Evolutionary conservation across 23 tunicate genomes (phyloP).

Genomic region (Styela clava): DNA sequence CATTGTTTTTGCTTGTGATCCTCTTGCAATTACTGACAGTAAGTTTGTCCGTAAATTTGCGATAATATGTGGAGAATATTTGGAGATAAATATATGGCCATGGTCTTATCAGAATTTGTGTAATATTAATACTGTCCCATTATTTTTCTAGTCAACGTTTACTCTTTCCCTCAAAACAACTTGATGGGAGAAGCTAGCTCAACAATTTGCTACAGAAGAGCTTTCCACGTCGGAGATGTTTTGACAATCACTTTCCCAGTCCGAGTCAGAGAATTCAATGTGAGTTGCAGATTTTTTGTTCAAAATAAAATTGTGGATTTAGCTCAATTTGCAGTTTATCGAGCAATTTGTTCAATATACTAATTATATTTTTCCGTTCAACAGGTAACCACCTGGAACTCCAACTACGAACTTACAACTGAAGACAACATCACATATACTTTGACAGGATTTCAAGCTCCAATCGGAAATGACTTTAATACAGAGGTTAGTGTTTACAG

Average conservation of each 20-base stretch:
- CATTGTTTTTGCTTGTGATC: slow-evolving; percentile 2
- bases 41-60: neutral
- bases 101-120: neutral
- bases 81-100: too few species aligned
- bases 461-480: slow-evolving; percentile 1
- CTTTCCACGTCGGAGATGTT: slow-evolving; percentile 22
- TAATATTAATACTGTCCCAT: neutral
- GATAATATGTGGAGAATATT: too few species aligned
- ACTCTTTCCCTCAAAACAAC: slow-evolving; percentile 32
- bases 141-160: slow-evolving; percentile 16
- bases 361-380: neutral
- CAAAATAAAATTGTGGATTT: too few species aligned
- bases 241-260: slow-evolving; percentile 22
- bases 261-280: slow-evolving; percentile 20
- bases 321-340: too few species aligned
- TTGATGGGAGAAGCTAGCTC: slow-evolving; percentile 19
- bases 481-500: slow-evolving; percentile 23
- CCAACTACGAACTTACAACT: slow-evolving; percentile 1
- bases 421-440: neutral
- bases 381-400: slow-evolving; percentile 25
- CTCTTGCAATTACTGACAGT: slow-evolving; percentile 12
- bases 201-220: slow-evolving; percentile 13
- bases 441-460: slow-evolving; percentile 1
- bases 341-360: too few species aligned
- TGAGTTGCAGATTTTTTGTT: slow-evolving; percentile 1